phyloP scores from a whole-genome alignment of 2,113 vertebrate species.

The Struthidea cinerea region DNA sequence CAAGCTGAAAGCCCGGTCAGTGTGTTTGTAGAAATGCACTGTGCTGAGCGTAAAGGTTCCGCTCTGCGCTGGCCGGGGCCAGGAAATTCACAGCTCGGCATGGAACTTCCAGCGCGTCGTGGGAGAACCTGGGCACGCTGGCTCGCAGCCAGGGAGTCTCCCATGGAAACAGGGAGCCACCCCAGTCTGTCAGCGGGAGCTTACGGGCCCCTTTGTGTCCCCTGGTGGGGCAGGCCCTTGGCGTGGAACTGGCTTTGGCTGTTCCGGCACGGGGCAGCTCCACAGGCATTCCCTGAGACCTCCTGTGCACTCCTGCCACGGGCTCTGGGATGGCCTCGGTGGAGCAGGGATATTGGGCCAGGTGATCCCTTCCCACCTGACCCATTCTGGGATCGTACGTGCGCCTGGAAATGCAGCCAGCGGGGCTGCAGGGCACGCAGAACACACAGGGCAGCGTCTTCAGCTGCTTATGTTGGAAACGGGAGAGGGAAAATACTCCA shows the following conservation, averaged over 20 bases:
- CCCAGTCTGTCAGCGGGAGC: not conserved
- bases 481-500: conserved; percentile 1
- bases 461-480: not conserved
- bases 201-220: not conserved
- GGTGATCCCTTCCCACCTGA: not conserved
- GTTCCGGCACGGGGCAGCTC: fast-evolving
- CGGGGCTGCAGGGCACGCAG: not conserved
- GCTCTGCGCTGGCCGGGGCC: fast-evolving
- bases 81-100: not conserved
- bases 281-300: fast-evolving
- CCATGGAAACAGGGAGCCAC: not conserved
- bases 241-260: fast-evolving
- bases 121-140: not conserved
- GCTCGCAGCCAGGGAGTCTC: not conserved
- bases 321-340: not conserved
- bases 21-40: not conserved
- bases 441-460: not conserved
- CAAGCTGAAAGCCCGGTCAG: not conserved
- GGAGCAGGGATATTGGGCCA: not conserved
- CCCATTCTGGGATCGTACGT: fast-evolving
- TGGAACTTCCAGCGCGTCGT: fast-evolving
- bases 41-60: not conserved
- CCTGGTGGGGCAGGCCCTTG: not conserved
- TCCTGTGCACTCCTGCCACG: fast-evolving
- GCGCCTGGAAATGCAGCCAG: not conserved